A percentile compares a stretch with the other conserved stretches of the same genome.
These are phyloP conservation scores for Malachius bipustulatus DNA, from an alignment of 2,888 invertebrate genomes.

Conservation along the genomic window DNA sequence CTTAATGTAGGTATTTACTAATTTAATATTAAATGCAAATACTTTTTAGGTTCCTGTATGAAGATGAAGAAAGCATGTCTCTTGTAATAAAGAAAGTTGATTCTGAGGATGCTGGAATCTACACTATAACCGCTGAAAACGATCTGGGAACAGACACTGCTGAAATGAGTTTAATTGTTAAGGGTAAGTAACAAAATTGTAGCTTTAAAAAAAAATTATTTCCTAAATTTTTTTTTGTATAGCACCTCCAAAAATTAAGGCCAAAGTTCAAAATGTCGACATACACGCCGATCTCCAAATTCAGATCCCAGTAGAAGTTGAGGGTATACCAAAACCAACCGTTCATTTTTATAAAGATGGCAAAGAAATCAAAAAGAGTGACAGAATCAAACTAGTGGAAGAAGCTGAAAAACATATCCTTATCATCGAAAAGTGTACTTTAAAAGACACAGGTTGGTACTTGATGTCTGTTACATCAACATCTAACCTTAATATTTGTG, in stretches of 20 bases:
- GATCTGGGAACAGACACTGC: constrained; percentile 70
- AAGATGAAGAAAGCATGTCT: constrained; percentile 81
- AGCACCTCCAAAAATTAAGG: constrained; percentile 75
- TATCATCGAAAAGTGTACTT: constrained; percentile 55
- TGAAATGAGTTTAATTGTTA: constrained; percentile 63
- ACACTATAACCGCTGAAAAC: constrained; percentile 69
- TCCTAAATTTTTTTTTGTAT: constrained; percentile 20
- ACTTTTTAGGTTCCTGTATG: constrained; percentile 56
- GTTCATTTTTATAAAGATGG: constrained; percentile 84
- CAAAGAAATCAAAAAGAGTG: constrained; percentile 58
- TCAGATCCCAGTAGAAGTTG: constrained; percentile 69
- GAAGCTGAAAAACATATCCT: constrained; percentile 59
- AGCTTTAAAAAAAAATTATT: constrained; percentile 1
- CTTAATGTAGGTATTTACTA: too few species aligned
- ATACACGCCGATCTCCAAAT: constrained; percentile 61
- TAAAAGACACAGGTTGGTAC: constrained; percentile 59
- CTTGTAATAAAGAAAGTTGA: constrained; percentile 79
- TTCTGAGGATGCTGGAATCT: constrained; percentile 70
- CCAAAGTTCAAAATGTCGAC: constrained; percentile 63
- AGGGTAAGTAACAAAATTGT: constrained; percentile 34
- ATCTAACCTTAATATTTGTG: too few species aligned
- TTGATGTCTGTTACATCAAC: too few species aligned
- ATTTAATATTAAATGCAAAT: background rate
- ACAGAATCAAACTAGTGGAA: constrained; percentile 59
- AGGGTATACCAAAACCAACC: constrained; percentile 71